phyloP scores from a whole-genome alignment of 2,113 vertebrate species.

The Gila orcuttii region DNA sequence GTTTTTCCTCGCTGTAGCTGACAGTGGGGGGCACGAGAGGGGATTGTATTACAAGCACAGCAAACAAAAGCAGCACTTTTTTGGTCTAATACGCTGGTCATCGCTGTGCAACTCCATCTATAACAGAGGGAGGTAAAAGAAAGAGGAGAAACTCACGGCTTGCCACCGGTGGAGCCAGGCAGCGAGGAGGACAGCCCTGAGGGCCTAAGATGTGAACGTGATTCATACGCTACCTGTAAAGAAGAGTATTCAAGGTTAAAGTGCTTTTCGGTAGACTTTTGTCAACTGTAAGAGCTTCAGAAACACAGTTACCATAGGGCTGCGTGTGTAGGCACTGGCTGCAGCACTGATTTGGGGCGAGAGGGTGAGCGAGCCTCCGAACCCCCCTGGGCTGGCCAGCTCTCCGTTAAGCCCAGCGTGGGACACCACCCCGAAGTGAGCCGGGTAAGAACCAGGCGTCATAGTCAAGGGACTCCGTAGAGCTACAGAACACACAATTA shows the following conservation, averaged over 20 bases:
- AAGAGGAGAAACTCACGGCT: slow-evolving; percentile 81
- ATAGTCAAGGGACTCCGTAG: slow-evolving; percentile 84
- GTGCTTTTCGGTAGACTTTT: not conserved
- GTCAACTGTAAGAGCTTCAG: not conserved
- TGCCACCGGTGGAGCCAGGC: slow-evolving; percentile 80
- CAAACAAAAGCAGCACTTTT: not conserved
- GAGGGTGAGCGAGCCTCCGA: slow-evolving; percentile 83
- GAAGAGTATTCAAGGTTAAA: not conserved
- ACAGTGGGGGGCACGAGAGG: not conserved
- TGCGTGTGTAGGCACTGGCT: slow-evolving; percentile 79
- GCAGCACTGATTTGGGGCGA: slow-evolving; percentile 85
- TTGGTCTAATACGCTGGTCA: not conserved
- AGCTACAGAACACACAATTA: slow-evolving; percentile 67
- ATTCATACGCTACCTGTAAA: slow-evolving; percentile 81
- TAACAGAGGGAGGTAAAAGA: slow-evolving; percentile 41
- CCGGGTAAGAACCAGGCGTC: slow-evolving; percentile 78
- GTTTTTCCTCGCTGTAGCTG: not conserved
- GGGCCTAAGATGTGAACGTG: slow-evolving; percentile 84
- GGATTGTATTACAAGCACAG: not conserved
- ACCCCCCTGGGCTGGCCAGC: slow-evolving; percentile 81
- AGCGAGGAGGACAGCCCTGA: slow-evolving; percentile 80
- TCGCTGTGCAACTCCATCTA: slow-evolving; percentile 19
- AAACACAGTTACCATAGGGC: slow-evolving; percentile 80
- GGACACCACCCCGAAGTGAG: slow-evolving; percentile 85
- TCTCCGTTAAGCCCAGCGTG: slow-evolving; percentile 83